Percentiles rank a stretch among this genome's conserved stretches.
phyloP scores from a whole-genome alignment of 1,140 invertebrate genomes.

The Neodiprion pinetum region DNA sequence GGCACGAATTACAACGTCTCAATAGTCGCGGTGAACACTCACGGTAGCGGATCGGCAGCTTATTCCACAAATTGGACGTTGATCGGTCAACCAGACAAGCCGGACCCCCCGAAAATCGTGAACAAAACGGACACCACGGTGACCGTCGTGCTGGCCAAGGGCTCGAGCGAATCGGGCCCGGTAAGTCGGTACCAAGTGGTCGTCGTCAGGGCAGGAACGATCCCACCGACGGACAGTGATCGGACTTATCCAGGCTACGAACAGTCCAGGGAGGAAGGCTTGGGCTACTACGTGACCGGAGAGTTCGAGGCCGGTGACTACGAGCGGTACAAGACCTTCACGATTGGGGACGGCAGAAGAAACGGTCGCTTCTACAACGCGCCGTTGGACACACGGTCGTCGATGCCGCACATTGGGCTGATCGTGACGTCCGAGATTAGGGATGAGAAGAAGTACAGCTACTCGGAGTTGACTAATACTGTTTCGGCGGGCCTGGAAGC shows the following conservation, averaged over 20 bases:
- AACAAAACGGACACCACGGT: constrained; percentile 65
- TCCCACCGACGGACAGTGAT: constrained; percentile 41
- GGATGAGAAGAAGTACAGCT: constrained; percentile 69
- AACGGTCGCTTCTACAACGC: constrained; percentile 84
- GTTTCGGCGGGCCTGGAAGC: constrained; percentile 55
- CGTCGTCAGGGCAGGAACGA: constrained; percentile 66
- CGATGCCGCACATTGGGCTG: constrained; percentile 68
- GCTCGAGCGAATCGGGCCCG: constrained; percentile 77
- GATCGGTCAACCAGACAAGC: constrained; percentile 75
- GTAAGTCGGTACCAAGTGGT: constrained; percentile 75
- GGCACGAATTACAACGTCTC: constrained; percentile 77
- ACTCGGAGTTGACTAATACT: constrained; percentile 66
- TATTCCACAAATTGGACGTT: constrained; percentile 68
- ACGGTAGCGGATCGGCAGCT: constrained; percentile 66
- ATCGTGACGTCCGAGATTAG: constrained; percentile 75
- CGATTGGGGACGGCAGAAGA: constrained; percentile 76
- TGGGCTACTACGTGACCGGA: constrained; percentile 82
- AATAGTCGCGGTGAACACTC: constrained; percentile 68
- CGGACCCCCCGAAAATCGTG: constrained; percentile 68
- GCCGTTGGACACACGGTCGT: constrained; percentile 68
- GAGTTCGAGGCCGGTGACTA: constrained; percentile 69
- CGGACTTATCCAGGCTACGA: constrained; percentile 59
- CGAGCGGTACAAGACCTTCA: constrained; percentile 70
- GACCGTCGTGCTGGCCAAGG: constrained; percentile 67
- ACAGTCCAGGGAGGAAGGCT: constrained; percentile 65